phyloP scores from a whole-genome alignment of 2,888 invertebrate genomes.

The Lasioglossum malachurum region DNA sequence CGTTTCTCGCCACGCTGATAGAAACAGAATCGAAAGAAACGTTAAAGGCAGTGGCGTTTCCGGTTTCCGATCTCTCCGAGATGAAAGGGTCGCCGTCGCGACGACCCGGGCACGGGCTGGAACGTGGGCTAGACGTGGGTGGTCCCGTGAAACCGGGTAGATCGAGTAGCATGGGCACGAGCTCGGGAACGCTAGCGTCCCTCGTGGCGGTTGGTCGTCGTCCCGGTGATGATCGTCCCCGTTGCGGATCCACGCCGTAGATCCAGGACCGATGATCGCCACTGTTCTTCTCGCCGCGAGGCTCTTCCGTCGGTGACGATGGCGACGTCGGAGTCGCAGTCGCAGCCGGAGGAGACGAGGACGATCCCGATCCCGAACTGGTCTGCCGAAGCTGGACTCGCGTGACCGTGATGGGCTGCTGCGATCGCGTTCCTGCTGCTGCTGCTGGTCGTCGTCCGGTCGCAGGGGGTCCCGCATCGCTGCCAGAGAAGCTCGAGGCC shows the following conservation, averaged over 20 bases:
- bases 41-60: slow-evolving; percentile 75
- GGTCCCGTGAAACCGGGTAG: slow-evolving; percentile 77
- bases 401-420: slow-evolving; percentile 70
- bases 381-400: slow-evolving; percentile 29
- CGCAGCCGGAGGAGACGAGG: slow-evolving; percentile 26
- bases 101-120: background rate
- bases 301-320: slow-evolving; percentile 21
- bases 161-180: slow-evolving; percentile 82
- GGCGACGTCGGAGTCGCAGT: slow-evolving; percentile 6
- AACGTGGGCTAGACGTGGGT: slow-evolving; percentile 70
- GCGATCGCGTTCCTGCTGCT: slow-evolving; percentile 70
- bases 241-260: slow-evolving; percentile 55
- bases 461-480: slow-evolving; percentile 84
- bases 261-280: slow-evolving; percentile 18
- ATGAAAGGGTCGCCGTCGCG: background rate
- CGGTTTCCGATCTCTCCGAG: slow-evolving; percentile 49
- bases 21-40: slow-evolving; percentile 52
- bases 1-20: slow-evolving; percentile 10
- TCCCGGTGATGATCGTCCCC: slow-evolving; percentile 70
- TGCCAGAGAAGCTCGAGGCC: slow-evolving; percentile 84
- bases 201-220: slow-evolving; percentile 68
- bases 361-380: slow-evolving; percentile 23
- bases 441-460: slow-evolving; percentile 74
- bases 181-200: slow-evolving; percentile 78
- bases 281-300: background rate